Conservation (phyloP, 2,113 vertebrate species). For the Pygoscelis antarcticus region DNA sequence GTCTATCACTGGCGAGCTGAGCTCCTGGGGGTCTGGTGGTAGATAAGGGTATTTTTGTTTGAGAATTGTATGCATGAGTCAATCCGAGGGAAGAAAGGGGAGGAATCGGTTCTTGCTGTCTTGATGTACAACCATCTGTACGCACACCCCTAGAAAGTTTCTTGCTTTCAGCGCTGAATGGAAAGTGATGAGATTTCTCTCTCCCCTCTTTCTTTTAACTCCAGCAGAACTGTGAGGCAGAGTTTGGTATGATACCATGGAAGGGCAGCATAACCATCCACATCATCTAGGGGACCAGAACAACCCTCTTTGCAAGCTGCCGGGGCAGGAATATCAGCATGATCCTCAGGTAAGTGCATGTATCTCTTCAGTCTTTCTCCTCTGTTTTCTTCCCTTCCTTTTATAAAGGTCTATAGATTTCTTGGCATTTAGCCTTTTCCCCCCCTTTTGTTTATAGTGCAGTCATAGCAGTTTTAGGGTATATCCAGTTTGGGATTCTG, state of each 20-base stretch:
- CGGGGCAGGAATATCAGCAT: conserved; percentile 75
- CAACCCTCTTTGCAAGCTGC: conserved; percentile 78
- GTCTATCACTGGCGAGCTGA: rapidly evolving
- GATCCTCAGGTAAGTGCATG: conserved; percentile 76
- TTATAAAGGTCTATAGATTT: not conserved
- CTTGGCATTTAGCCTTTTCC: not conserved
- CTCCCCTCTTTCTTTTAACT: not conserved
- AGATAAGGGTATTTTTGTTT: not conserved
- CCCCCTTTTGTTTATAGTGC: not conserved
- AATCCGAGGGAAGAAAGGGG: no score
- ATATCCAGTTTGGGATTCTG: not conserved
- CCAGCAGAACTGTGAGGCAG: conserved; percentile 27
- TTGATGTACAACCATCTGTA: rapidly evolving
- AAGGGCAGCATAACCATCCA: conserved; percentile 82
- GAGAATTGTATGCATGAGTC: rapidly evolving
- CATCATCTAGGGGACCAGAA: conserved; percentile 81
- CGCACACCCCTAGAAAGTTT: not conserved
- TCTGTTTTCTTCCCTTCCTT: not conserved
- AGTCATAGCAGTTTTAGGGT: not conserved
- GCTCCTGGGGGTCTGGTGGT: not conserved
- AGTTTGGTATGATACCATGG: conserved; percentile 84
- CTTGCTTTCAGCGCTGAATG: rapidly evolving
- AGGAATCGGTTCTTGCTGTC: not conserved
- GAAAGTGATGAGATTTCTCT: not conserved
- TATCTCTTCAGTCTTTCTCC: not conserved